A percentile compares a stretch with the other conserved stretches of the same genome.
phyloP scores from a whole-genome alignment of 2,888 invertebrate species.

The Danaus chrysippus region DNA sequence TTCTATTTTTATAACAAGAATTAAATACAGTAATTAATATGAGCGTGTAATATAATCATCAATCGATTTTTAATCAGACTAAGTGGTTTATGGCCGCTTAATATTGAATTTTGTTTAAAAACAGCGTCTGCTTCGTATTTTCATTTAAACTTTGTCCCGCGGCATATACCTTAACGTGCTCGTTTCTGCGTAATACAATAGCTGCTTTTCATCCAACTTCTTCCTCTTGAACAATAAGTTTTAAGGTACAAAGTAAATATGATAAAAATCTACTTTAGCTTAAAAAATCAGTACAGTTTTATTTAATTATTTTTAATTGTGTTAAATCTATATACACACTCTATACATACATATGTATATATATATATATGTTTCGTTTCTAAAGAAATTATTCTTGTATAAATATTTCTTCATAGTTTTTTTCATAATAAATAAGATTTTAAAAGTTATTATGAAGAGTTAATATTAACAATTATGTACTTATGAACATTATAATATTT shows the following conservation, averaged over 20 bases:
- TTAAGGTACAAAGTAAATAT: background rate
- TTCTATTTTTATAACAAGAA: background rate
- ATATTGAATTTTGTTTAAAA: conserved; percentile 19
- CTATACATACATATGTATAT: background rate
- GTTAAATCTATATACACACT: background rate
- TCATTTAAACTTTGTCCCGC: conserved; percentile 22
- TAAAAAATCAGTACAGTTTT: background rate
- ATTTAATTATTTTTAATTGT: background rate
- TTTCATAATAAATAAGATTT: too few relatives aligned
- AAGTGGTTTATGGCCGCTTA: conserved; percentile 1
- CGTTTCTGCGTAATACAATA: conserved; percentile 12
- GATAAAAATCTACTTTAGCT: background rate
- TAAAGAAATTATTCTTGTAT: too few relatives aligned
- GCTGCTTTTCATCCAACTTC: conserved; percentile 6
- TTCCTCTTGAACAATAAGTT: background rate
- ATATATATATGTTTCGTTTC: background rate
- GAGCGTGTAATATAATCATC: background rate
- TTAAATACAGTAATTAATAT: background rate
- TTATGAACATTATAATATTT: conserved; percentile 1
- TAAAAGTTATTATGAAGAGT: too few relatives aligned
- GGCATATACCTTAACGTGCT: conserved; percentile 5
- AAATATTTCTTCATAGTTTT: too few relatives aligned
- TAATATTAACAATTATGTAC: background rate
- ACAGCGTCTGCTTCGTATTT: conserved; percentile 14
- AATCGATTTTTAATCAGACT: conserved; percentile 1